These are phyloP conservation scores for Abrostola tripartita DNA, from an alignment of 2,888 invertebrate species.

Conservation along the genomic window DNA sequence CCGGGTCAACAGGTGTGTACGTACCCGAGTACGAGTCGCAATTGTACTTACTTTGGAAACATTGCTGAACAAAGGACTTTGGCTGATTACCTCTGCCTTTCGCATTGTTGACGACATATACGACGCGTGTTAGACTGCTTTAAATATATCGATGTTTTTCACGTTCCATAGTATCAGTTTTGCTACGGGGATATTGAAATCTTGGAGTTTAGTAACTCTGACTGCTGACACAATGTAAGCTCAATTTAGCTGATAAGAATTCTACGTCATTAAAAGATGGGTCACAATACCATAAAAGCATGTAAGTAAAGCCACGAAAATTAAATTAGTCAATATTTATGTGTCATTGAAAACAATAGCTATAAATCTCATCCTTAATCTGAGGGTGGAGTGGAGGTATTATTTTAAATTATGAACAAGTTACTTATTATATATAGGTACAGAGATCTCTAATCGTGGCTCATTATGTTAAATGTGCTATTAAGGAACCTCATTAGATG, in stretches of 20 bases:
- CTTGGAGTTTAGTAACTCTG: background rate
- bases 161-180: conserved; percentile 18
- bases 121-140: conserved; percentile 47
- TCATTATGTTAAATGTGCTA: conserved; percentile 39
- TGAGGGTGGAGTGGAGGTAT: background rate
- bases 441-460: conserved; percentile 14
- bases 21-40: conserved; percentile 25
- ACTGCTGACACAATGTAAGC: no score
- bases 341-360: no score
- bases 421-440: conserved; percentile 2
- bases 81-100: conserved; percentile 62
- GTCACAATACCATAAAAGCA: no score
- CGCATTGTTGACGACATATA: conserved; percentile 38
- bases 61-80: conserved; percentile 61
- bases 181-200: background rate
- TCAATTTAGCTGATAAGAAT: no score
- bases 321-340: no score
- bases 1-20: conserved; percentile 59
- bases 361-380: background rate
- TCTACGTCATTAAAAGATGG: no score
- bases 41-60: conserved; percentile 53
- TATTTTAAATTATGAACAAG: background rate
- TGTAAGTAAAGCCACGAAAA: no score
- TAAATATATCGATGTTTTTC: conserved; percentile 43
- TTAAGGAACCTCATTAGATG: conserved; percentile 30